Evolutionary conservation across 1,140 invertebrate genomes (phyloP).

Genomic region (Drosophila bocqueti): DNA sequence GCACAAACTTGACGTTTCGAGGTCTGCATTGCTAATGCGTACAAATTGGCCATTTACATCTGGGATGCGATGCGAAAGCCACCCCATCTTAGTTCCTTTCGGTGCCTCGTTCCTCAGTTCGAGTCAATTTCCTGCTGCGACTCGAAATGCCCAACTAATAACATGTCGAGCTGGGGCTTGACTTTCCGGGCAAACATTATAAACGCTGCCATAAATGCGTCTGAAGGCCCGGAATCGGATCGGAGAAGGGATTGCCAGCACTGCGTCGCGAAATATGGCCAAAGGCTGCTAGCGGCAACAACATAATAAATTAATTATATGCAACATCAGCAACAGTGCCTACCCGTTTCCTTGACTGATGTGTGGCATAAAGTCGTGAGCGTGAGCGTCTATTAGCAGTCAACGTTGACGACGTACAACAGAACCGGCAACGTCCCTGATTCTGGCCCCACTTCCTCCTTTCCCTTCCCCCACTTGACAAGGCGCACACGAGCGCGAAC

Average conservation of each 20-base stretch:
- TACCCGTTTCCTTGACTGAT: slow-evolving; percentile 37
- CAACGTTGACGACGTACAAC: slow-evolving; percentile 73
- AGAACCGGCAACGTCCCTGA: slow-evolving; percentile 42
- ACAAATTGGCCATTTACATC: slow-evolving; percentile 47
- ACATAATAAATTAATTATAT: slow-evolving; percentile 84
- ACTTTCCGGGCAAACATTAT: slow-evolving; percentile 58
- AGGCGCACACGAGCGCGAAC: slow-evolving; percentile 70
- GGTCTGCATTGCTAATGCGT: slow-evolving; percentile 33
- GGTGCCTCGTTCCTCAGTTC: background rate
- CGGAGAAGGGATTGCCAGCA: slow-evolving; percentile 15
- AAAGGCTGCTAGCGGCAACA: slow-evolving; percentile 72
- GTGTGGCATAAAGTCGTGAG: slow-evolving; percentile 78
- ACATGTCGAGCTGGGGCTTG: slow-evolving; percentile 26
- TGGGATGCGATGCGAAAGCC: slow-evolving; percentile 32
- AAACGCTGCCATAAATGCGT: slow-evolving; percentile 74
- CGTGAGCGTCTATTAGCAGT: slow-evolving; percentile 80
- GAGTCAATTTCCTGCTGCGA: slow-evolving; percentile 61
- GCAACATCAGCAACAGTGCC: slow-evolving; percentile 71
- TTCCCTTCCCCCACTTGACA: slow-evolving; percentile 47
- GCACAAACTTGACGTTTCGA: slow-evolving; percentile 1
- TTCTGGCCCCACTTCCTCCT: slow-evolving; percentile 1
- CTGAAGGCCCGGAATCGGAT: slow-evolving; percentile 44
- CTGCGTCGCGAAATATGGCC: slow-evolving; percentile 64
- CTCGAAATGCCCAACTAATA: slow-evolving; percentile 68
- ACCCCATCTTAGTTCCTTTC: slow-evolving; percentile 1